These are phyloP conservation scores for Vulpes vulpes DNA, from an alignment of 2,113 vertebrate species.

Conservation along the genomic window DNA sequence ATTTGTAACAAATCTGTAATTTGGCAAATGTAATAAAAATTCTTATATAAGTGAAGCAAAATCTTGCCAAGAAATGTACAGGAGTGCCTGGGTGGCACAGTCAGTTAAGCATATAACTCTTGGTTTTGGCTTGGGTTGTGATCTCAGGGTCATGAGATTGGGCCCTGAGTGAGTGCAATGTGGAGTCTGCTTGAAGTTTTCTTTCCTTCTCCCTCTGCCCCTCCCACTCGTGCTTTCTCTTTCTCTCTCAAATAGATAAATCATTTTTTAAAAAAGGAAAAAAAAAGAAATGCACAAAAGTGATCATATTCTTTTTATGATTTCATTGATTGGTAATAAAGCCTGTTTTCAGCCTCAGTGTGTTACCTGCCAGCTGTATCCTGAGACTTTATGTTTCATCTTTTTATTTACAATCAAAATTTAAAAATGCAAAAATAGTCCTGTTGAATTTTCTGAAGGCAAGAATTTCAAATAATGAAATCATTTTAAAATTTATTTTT, in stretches of 20 bases:
- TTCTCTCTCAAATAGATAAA: neutral
- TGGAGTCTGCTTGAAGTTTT: neutral
- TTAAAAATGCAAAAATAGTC: constrained; percentile 10
- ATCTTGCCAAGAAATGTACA: neutral
- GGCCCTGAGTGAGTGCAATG: neutral
- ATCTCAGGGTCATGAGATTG: neutral
- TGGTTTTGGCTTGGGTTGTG: neutral
- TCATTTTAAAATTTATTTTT: constrained; percentile 16
- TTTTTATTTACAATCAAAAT: neutral
- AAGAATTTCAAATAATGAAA: constrained; percentile 24
- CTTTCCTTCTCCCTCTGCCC: neutral
- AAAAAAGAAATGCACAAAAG: neutral
- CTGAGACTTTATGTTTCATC: neutral
- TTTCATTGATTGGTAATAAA: neutral
- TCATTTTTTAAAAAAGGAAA: neutral
- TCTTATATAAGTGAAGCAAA: constrained; percentile 5
- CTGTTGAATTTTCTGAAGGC: neutral
- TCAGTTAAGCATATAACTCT: neutral
- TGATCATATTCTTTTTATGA: neutral
- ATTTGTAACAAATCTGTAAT: constrained; percentile 2
- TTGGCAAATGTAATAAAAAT: constrained; percentile 25
- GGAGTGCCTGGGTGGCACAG: neutral
- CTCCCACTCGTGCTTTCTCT: neutral
- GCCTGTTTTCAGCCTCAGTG: neutral
- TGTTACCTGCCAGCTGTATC: neutral